Conservation (phyloP, 2,113 vertebrate genomes). For the Heptranchias perlo region DNA sequence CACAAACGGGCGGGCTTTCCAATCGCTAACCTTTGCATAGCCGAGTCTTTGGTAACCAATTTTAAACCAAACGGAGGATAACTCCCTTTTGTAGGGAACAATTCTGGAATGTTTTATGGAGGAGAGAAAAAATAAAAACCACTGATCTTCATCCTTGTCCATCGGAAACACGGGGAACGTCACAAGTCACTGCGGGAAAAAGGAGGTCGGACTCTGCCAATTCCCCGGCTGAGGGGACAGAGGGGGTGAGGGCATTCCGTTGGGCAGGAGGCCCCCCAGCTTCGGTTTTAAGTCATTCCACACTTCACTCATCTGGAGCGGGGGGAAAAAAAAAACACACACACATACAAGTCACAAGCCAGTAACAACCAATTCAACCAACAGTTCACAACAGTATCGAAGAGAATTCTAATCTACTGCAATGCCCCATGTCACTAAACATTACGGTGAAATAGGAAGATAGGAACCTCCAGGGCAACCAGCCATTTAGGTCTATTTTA, state of each 20-base stretch:
- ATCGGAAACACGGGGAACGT: not conserved
- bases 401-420: not conserved
- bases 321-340: slow-evolving; percentile 32
- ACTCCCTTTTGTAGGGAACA: not conserved
- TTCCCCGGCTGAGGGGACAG: slow-evolving; percentile 54
- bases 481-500: not conserved
- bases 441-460: not conserved
- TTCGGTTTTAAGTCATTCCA: slow-evolving; percentile 91
- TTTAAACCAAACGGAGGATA: not conserved
- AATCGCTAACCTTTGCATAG: not conserved
- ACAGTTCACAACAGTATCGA: not conserved
- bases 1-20: not conserved
- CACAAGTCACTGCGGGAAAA: not conserved
- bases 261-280: slow-evolving; percentile 72
- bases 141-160: not conserved
- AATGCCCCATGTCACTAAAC: not conserved
- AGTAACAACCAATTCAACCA: not conserved
- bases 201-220: not conserved
- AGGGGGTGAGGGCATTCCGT: slow-evolving; percentile 54
- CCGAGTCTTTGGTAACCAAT: not conserved
- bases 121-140: not conserved
- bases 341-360: not conserved
- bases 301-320: slow-evolving; percentile 83
- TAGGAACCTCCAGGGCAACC: not conserved
- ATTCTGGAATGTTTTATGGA: not conserved